A percentile compares a stretch with the other conserved stretches of the same genome.
Conservation (phyloP, 2,113 vertebrate genomes). For the Dascyllus trimaculatus region DNA sequence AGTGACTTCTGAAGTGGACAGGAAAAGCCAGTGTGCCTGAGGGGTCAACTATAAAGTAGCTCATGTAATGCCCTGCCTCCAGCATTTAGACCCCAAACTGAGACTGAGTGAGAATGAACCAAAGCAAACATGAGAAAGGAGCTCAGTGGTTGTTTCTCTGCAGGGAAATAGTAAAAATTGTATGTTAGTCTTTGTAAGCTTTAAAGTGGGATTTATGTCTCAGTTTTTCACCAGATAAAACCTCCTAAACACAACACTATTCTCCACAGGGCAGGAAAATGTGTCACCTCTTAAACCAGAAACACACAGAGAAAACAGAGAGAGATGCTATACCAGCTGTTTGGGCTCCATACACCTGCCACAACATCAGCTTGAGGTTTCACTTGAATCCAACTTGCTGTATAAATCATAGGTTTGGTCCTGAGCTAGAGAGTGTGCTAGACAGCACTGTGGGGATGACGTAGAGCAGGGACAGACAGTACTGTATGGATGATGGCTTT, state of each 20-base stretch:
- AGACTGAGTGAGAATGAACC: slow-evolving; percentile 10
- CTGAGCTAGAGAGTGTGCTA: slow-evolving; percentile 66
- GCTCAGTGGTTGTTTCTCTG: slow-evolving; percentile 13
- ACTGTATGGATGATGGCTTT: slow-evolving; percentile 65
- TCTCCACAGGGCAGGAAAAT: neutral
- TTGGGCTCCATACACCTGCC: slow-evolving; percentile 13
- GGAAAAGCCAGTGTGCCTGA: slow-evolving; percentile 22
- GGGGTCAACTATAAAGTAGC: slow-evolving; percentile 19
- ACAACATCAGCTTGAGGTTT: slow-evolving; percentile 23
- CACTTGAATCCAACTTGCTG: slow-evolving; percentile 11
- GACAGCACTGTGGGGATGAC: slow-evolving; percentile 29
- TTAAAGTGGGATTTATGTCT: neutral
- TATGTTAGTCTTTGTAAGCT: slow-evolving; percentile 6
- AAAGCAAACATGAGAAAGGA: neutral
- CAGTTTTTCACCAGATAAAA: slow-evolving; percentile 18
- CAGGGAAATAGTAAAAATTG: neutral
- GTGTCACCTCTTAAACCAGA: neutral
- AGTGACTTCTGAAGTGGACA: slow-evolving; percentile 20
- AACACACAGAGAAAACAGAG: slow-evolving; percentile 18
- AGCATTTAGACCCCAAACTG: slow-evolving; percentile 25
- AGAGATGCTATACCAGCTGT: slow-evolving; percentile 17
- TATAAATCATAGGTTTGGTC: slow-evolving; percentile 63
- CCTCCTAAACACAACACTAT: neutral
- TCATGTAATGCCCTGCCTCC: slow-evolving; percentile 25
- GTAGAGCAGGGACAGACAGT: slow-evolving; percentile 37